Percentiles rank a stretch among this genome's conserved stretches.
Evolutionary conservation across 2,797 vertebrate genomes (phyloP).

Genomic region (Xerus rutilus): DNA sequence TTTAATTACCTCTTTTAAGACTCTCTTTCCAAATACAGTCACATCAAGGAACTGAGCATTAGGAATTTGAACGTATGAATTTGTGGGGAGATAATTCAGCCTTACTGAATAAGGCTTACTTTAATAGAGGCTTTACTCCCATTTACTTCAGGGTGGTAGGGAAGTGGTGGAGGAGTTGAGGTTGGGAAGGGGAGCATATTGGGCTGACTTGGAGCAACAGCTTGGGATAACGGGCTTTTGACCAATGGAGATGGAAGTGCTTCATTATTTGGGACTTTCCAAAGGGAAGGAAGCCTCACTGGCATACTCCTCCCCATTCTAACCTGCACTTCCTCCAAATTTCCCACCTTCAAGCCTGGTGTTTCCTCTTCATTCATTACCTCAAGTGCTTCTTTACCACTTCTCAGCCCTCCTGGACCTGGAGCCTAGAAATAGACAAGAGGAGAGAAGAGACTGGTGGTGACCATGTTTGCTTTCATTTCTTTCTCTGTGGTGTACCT

Average conservation of each 20-base stretch:
- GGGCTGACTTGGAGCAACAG: not conserved
- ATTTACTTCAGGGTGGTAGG: not conserved
- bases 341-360: not conserved
- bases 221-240: not conserved
- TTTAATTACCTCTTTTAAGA: not conserved
- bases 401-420: not conserved
- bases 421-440: not conserved
- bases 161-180: not conserved
- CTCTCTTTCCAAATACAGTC: not conserved
- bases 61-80: not conserved
- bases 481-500: not conserved
- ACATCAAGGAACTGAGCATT: not conserved
- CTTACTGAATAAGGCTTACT: too few species aligned
- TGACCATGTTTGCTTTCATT: not conserved
- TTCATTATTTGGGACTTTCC: not conserved
- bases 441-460: not conserved
- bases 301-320: not conserved
- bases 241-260: not conserved
- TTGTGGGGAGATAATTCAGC: not conserved
- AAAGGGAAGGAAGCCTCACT: not conserved
- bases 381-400: not conserved
- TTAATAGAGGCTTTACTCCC: not conserved
- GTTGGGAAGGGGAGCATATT: not conserved
- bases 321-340: not conserved
- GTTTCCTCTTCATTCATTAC: not conserved